Evolutionary conservation across 2,113 vertebrate genomes (phyloP), one percentile per base, ranked within the genome.

Genomic region (Trichomycterus rosablanca): DNA sequence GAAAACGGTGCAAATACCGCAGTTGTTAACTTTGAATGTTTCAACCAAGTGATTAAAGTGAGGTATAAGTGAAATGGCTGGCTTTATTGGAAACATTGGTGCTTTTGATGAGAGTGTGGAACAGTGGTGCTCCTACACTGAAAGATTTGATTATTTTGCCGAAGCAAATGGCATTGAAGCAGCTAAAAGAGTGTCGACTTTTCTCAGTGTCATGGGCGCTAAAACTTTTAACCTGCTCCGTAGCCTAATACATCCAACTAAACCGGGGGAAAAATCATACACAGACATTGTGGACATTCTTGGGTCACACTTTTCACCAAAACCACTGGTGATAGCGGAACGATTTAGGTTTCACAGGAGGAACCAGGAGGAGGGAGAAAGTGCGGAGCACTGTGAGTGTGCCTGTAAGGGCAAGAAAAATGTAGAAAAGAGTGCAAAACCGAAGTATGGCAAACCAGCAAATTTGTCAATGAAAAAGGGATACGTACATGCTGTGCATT

Each of bases 351-450:
- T 73, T 4, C 66, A 60, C 15, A 57, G 62, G 54, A 60, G 37
- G 35, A 69, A 73, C 23, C 57, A 64, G 8, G 30, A 64, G 43
- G 18, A 66, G 15, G 66, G 56, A 0, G 57, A 69, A 43, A 66
- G 56, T 11, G 19, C 54, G 0, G 39, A 72, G 43, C 52, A 71
- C 16, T 71, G 63, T 65, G 61, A 57, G 49, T 67, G 19, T 32
- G 50, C 8, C 16, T 35, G 50, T 4, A n/a, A 30, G 44, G 53
- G 42, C 10, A 53, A 63, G 53, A 63, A 63, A n/a, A 22, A 1
- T 7, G 3, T 42, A 22, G 5, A 1, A 22, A 43, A 9, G 1
- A 52, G 39, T 30, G 7, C 26, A 30, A 30, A 30, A 7, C 3
- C 26, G 7, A 30, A 30, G 7, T 43, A 52, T 42, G 32, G 28